Base-by-base conservation (phyloP, 2,797 vertebrate genomes). In the Dendrocincla fuliginosa region DNA sequence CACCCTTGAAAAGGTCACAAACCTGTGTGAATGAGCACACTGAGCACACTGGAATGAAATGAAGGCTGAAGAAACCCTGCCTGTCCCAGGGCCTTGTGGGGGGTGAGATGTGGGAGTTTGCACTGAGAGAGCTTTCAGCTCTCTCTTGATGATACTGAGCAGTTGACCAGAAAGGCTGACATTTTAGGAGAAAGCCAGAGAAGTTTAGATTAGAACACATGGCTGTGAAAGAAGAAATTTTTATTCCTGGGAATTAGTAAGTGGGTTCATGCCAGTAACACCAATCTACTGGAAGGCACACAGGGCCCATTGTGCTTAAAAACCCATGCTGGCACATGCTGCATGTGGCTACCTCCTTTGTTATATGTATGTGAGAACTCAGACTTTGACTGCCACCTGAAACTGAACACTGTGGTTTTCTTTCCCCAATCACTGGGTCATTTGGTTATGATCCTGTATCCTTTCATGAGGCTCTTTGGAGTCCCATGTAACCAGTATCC, bases 401-500 rank as follows among this genome's bases (percentile, higher is more conserved):
- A 85, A 73, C 4, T 35, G n/a, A 56, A 39, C 60, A 27, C 41
- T 22, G 74, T 56, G 71, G 68, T 81, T 87, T 89, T 64, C 44
- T 84, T 73, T 67, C 37, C 44, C 27, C 44, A 15, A 13, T 67
- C 80, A 64, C 55, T 19, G 47, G 56, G 59, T 63, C 16, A 4
- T 65, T 87, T 69, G n/a, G 33, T 75, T 92, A 91, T 32, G 47
- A 71, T 53, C 59, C 75, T 91, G 47, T 37, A 67, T 83, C 74
- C 47, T 74, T 89, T 65, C 73, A 18, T 47, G 60, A 94, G 27
- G 65, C 56, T 94, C 68, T 94, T 90, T 1, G 1, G 39, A 65
- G 83, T 84, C 70, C 86, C 16, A 20, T 74, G 77, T 91, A 96
- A 89, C 80, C 64, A 96, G 92, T 78, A 73, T 76, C 60, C 91